Conservation (phyloP, 2,888 invertebrate genomes). For the Lepidochitona cinerea region DNA sequence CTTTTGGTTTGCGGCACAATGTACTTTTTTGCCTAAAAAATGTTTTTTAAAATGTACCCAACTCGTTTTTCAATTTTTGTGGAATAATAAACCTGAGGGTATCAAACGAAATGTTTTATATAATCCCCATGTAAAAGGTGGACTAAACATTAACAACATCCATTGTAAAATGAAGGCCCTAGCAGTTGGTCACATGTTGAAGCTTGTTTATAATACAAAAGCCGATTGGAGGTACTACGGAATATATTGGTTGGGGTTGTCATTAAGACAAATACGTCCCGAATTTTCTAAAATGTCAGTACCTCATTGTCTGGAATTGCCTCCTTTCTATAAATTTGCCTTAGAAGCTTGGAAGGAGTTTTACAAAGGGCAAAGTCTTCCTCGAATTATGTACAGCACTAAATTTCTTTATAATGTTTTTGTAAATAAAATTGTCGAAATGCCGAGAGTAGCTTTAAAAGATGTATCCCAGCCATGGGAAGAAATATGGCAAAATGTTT, state of each 20-base stretch:
- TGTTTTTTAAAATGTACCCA: background rate
- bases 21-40: background rate
- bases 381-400: background rate
- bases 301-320: background rate
- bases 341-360: background rate
- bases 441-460: background rate
- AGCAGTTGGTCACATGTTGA: background rate
- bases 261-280: background rate
- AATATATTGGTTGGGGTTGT: background rate
- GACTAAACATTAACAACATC: background rate
- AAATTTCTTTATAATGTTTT: background rate
- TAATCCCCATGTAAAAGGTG: background rate
- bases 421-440: background rate
- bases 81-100: background rate
- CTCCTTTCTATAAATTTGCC: background rate
- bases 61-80: background rate
- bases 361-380: background rate
- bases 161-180: background rate
- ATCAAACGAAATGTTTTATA: background rate
- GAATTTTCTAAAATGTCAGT: background rate
- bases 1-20: background rate
- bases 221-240: conserved; percentile 3
- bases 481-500: background rate
- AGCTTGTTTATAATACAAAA: background rate
- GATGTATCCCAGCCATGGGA: background rate